Percentiles rank a stretch among this genome's conserved stretches.
phyloP scores from a whole-genome alignment of 2,113 vertebrate species.

The Siniperca chuatsi region DNA sequence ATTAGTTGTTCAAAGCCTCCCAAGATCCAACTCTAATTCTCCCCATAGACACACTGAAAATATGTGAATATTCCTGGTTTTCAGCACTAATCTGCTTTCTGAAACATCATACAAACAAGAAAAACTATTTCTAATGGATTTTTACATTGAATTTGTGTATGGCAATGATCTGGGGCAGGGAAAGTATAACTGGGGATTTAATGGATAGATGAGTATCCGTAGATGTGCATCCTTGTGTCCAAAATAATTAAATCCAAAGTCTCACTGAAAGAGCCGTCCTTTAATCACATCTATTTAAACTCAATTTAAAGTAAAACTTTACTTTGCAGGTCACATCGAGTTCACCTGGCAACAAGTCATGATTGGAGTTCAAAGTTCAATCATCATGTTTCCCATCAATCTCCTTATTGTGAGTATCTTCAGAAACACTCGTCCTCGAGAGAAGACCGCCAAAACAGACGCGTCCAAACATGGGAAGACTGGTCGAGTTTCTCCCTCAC shows the following conservation, averaged over 20 bases:
- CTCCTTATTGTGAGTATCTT: conserved; percentile 97
- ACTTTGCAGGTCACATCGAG: conserved; percentile 89
- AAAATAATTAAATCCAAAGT: not conserved
- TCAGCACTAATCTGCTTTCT: not conserved
- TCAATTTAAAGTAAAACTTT: not conserved
- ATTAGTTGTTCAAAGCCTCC: not conserved
- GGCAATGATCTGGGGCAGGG: not conserved
- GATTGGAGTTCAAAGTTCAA: conserved; percentile 94
- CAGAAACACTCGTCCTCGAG: conserved; percentile 84
- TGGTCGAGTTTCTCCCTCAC: conserved; percentile 77
- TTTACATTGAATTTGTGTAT: not conserved
- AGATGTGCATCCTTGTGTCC: not conserved
- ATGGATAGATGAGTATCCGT: not conserved
- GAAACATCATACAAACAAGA: not conserved
- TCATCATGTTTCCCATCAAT: conserved; percentile 97
- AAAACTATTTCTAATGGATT: not conserved
- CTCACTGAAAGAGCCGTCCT: not conserved
- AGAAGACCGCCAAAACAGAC: conserved; percentile 65
- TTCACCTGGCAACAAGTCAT: conserved; percentile 97
- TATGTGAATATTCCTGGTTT: no score
- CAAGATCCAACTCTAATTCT: not conserved
- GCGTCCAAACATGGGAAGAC: conserved; percentile 77
- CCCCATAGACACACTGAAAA: not conserved
- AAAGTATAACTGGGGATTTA: not conserved
- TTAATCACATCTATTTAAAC: not conserved